Percentiles rank a stretch among this genome's conserved stretches.
Conservation (phyloP, 1,140 invertebrate species). For the Conus betulinus region DNA sequence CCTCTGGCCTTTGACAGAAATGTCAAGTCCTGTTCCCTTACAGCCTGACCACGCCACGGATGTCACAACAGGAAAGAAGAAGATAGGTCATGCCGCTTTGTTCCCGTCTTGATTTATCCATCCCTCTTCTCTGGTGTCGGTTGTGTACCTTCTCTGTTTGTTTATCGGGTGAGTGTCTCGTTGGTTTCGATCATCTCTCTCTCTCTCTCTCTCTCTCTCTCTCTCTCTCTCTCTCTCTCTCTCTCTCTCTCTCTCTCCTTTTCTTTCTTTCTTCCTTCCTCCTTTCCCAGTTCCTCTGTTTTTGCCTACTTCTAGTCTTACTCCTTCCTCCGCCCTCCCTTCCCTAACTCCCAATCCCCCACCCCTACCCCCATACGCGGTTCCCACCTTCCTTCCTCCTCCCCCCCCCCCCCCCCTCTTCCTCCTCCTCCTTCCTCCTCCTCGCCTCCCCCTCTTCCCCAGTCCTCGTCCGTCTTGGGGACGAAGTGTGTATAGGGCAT, state of each 20-base stretch:
- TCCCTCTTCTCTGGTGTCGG: no score
- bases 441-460: not conserved
- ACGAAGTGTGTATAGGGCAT: no score
- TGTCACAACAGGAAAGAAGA: no score
- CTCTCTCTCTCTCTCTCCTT: not conserved
- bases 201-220: constrained; percentile 6
- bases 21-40: no score
- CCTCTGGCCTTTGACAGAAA: no score
- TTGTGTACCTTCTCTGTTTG: not conserved
- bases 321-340: not conserved
- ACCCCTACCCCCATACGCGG: no score
- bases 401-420: not conserved
- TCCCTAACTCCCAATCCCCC: not conserved
- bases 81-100: no score
- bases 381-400: not conserved
- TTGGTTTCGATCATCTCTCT: not conserved
- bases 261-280: not conserved
- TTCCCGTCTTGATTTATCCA: no score
- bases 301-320: not conserved
- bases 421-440: not conserved
- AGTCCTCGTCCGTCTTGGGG: no score
- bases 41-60: no score
- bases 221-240: not conserved
- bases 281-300: not conserved
- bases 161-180: not conserved